These are phyloP conservation scores for Probaryconus sp. DNA, from an alignment of 1,140 invertebrate genomes.

Conservation along the genomic window DNA sequence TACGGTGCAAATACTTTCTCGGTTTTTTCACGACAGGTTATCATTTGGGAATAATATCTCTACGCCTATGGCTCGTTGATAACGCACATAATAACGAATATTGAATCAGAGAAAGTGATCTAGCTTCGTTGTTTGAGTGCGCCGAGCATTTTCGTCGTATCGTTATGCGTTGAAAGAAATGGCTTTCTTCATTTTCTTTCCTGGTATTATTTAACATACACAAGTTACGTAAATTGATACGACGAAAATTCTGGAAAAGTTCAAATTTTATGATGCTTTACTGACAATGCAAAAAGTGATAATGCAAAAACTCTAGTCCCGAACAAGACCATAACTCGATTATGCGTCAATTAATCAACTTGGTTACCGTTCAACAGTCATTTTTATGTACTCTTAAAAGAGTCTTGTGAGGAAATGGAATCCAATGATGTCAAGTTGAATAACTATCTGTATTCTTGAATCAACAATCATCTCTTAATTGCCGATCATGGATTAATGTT, in stretches of 20 bases:
- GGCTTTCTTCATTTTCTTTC: conserved; percentile 53
- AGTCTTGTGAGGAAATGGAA: no score
- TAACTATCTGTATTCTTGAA: no score
- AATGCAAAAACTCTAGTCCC: no score
- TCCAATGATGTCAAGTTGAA: no score
- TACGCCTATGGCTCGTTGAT: conserved; percentile 11
- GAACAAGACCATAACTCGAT: conserved; percentile 8
- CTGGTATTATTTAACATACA: conserved; percentile 42
- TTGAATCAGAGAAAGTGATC: conserved; percentile 52
- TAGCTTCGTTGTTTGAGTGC: conserved; percentile 37
- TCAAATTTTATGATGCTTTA: conserved; percentile 5
- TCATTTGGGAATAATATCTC: conserved; percentile 11
- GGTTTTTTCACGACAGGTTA: conserved; percentile 23
- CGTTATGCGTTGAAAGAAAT: conserved; percentile 33
- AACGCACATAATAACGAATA: conserved; percentile 37
- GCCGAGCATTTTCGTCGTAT: conserved; percentile 25
- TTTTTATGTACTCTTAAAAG: no score
- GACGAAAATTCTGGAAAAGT: conserved; percentile 43
- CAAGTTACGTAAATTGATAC: conserved; percentile 25
- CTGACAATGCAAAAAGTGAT: conserved; percentile 3
- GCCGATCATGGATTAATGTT: no score
- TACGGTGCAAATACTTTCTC: conserved; percentile 8
- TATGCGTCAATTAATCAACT: conserved; percentile 20
- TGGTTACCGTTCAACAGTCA: conserved; percentile 3
- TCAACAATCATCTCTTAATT: no score